These are phyloP conservation scores for Ectropis grisescens DNA, from an alignment of 1,140 invertebrate genomes.

Conservation along the genomic window DNA sequence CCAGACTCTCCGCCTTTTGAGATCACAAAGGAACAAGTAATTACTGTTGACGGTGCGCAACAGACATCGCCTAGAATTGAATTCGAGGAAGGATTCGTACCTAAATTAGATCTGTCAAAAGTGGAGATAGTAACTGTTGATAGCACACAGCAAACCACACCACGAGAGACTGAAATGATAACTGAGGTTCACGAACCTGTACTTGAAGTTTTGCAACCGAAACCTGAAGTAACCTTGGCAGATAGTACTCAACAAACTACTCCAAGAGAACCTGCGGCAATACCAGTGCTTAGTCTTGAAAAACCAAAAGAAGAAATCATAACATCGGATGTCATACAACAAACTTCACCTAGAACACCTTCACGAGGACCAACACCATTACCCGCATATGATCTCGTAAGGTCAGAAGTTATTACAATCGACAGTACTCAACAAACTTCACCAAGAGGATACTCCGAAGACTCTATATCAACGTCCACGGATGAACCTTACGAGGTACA, in stretches of 20 bases:
- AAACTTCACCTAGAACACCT: constrained; percentile 43
- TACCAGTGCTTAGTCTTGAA: no score
- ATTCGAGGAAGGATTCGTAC: constrained; percentile 2
- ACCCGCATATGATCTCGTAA: constrained; percentile 16
- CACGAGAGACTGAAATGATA: constrained; percentile 4
- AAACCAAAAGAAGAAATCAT: constrained; percentile 7
- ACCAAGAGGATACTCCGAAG: constrained; percentile 49
- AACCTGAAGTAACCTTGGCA: constrained; percentile 9
- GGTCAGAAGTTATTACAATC: constrained; percentile 35
- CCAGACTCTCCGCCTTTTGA: constrained; percentile 6
- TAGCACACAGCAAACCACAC: constrained; percentile 20
- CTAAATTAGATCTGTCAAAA: constrained; percentile 4
- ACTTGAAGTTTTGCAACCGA: background rate
- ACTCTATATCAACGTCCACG: constrained; percentile 58
- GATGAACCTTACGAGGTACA: constrained; percentile 76
- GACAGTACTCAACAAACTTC: constrained; percentile 70
- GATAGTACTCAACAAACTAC: constrained; percentile 42
- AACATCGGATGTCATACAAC: constrained; percentile 24
- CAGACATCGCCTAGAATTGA: constrained; percentile 30
- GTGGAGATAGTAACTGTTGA: constrained; percentile 12
- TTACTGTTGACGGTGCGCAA: constrained; percentile 30
- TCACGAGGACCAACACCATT: constrained; percentile 22
- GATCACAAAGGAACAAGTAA: constrained; percentile 13
- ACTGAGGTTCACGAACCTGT: constrained; percentile 2
- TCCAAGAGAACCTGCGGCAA: constrained; percentile 26